phyloP scores from a whole-genome alignment of 1,140 invertebrate species.

The Teleogryllus occipitalis region DNA sequence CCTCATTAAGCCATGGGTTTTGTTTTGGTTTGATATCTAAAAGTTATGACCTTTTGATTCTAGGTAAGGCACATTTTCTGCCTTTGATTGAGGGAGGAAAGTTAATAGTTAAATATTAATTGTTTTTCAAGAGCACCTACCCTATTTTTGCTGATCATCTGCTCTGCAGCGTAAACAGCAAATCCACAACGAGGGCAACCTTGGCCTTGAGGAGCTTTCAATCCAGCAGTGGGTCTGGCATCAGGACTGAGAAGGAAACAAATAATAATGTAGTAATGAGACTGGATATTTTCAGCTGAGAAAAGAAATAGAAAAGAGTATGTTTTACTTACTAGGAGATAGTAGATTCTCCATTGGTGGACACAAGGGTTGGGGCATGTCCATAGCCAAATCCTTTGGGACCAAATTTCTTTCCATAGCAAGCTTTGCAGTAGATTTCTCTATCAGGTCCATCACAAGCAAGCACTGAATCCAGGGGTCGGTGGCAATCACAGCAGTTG shows the following conservation, averaged over 20 bases:
- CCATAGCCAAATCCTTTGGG: slow-evolving; percentile 87
- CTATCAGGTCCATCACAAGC: slow-evolving; percentile 83
- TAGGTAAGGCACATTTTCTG: too few relatives aligned
- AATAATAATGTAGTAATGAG: neutral
- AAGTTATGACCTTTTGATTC: too few relatives aligned
- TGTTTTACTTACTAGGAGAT: slow-evolving; percentile 52
- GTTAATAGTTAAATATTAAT: too few relatives aligned
- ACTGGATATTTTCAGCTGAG: neutral
- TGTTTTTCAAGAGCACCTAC: slow-evolving; percentile 29
- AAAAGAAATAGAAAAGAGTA: neutral
- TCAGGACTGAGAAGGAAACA: slow-evolving; percentile 38
- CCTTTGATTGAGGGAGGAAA: too few relatives aligned
- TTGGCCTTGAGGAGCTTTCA: slow-evolving; percentile 53
- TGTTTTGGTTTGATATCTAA: too few relatives aligned
- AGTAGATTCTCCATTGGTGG: slow-evolving; percentile 60
- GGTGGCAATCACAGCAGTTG: slow-evolving; percentile 84
- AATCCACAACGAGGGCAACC: slow-evolving; percentile 81
- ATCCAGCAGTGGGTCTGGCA: slow-evolving; percentile 44
- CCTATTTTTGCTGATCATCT: slow-evolving; percentile 86
- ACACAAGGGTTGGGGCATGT: slow-evolving; percentile 74
- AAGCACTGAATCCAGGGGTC: slow-evolving; percentile 85
- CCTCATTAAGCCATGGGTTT: too few relatives aligned
- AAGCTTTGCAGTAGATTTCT: slow-evolving; percentile 80
- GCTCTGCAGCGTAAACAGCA: slow-evolving; percentile 84
- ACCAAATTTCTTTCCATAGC: slow-evolving; percentile 82